A percentile compares a stretch with the other conserved stretches of the same genome.
Evolutionary conservation across 2,797 vertebrate genomes (phyloP).

Genomic region (Poeciliopsis turneri): DNA sequence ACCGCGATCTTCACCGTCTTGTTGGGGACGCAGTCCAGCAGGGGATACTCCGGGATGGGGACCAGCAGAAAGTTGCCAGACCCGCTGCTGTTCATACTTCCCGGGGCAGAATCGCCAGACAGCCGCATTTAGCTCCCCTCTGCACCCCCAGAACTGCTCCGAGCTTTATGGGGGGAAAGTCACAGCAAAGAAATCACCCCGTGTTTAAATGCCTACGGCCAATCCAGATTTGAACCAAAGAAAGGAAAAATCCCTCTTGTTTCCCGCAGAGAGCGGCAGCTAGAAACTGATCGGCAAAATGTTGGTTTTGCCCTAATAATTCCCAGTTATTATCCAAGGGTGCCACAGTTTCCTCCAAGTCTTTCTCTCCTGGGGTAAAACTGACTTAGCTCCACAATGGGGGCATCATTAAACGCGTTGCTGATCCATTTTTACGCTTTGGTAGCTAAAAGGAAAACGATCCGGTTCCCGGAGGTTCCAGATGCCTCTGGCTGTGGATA

Average conservation of each 20-base stretch:
- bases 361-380: not conserved
- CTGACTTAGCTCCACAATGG: not conserved
- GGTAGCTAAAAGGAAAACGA: not conserved
- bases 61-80: constrained; percentile 90
- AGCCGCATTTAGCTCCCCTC: constrained; percentile 78
- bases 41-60: constrained; percentile 90
- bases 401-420: not conserved
- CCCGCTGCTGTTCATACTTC: constrained; percentile 87
- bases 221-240: not conserved
- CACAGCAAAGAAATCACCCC: constrained; percentile 11
- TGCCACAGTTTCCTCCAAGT: not conserved
- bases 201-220: not conserved
- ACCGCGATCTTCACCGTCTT: constrained; percentile 92
- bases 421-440: not conserved
- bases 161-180: not conserved
- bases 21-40: constrained; percentile 86
- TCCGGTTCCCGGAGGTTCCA: constrained; percentile 21
- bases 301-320: not conserved
- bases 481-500: constrained; percentile 18
- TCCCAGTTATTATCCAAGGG: not conserved
- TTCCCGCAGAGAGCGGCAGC: not conserved
- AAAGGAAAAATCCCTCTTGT: not conserved
- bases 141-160: constrained; percentile 18
- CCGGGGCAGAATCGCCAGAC: constrained; percentile 71
- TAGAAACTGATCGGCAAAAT: not conserved